Evolutionary conservation across 2,888 invertebrate genomes (phyloP).

Genomic region (Harpagoxenus sublaevis): DNA sequence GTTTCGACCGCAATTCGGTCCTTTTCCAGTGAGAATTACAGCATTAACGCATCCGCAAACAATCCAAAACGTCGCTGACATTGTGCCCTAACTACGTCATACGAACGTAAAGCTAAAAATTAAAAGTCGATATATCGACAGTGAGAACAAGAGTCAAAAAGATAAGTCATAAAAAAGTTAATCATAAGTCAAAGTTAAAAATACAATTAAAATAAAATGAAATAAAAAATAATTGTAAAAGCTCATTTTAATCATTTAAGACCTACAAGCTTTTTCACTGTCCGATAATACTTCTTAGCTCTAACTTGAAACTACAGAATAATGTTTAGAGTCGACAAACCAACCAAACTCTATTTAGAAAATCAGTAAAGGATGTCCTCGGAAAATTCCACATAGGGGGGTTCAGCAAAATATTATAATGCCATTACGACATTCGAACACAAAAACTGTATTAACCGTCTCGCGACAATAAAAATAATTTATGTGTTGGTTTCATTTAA

Average conservation of each 20-base stretch:
- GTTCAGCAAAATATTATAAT: not conserved
- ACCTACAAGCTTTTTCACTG: not conserved
- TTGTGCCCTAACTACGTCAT: too few relatives aligned
- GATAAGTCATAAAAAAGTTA: too few relatives aligned
- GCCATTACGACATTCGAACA: not conserved
- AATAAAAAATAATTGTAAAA: conserved; percentile 4
- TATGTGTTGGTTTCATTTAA: not conserved
- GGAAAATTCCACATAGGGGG: not conserved
- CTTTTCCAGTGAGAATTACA: too few relatives aligned
- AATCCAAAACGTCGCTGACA: too few relatives aligned
- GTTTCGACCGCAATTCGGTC: too few relatives aligned
- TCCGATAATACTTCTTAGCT: not conserved
- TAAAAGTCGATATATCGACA: too few relatives aligned
- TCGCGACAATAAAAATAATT: not conserved
- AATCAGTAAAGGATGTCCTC: not conserved
- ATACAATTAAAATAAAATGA: too few relatives aligned
- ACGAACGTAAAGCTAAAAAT: too few relatives aligned
- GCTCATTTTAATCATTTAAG: not conserved
- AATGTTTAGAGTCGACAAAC: not conserved
- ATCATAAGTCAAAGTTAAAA: too few relatives aligned
- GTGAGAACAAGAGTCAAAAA: too few relatives aligned
- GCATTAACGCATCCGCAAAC: too few relatives aligned
- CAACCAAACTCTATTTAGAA: too few relatives aligned
- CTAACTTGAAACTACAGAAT: not conserved
- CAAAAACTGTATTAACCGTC: not conserved